Conservation (phyloP, 2,888 invertebrate genomes). For the Uloborus plumipes region DNA sequence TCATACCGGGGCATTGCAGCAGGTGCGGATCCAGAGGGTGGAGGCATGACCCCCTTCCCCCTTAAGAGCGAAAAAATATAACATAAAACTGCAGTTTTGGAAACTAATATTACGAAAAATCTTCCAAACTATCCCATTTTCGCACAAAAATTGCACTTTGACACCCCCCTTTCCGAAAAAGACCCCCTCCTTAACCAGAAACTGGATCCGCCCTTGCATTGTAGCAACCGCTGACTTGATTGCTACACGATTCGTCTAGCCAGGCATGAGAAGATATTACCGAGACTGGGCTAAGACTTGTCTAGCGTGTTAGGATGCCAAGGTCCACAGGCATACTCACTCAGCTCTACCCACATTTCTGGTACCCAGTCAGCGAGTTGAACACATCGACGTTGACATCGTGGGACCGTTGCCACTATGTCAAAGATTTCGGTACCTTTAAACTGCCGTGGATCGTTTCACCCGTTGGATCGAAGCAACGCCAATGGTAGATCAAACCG, state of each 20-base stretch:
- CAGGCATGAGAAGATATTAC: not conserved
- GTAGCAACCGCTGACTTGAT: not conserved
- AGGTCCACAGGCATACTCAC: slow-evolving; percentile 54
- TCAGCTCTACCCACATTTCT: not conserved
- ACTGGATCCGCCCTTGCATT: not conserved
- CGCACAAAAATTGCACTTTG: too few relatives aligned
- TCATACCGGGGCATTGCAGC: too few relatives aligned
- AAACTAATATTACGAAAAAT: too few relatives aligned
- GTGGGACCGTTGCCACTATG: slow-evolving; percentile 23
- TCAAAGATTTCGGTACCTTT: not conserved
- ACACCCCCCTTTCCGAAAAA: not conserved
- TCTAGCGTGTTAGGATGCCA: slow-evolving; percentile 56
- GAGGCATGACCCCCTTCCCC: too few relatives aligned
- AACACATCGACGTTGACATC: slow-evolving; percentile 41
- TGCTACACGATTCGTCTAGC: not conserved
- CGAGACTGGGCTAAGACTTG: not conserved
- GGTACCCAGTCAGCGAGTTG: not conserved
- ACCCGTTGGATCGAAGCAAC: slow-evolving; percentile 71
- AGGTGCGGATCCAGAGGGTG: too few relatives aligned
- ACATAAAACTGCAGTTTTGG: too few relatives aligned
- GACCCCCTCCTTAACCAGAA: too few relatives aligned
- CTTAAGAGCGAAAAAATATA: too few relatives aligned
- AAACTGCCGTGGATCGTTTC: slow-evolving; percentile 15
- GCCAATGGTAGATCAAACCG: slow-evolving; percentile 70
- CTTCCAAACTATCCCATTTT: too few relatives aligned